phyloP scores from a whole-genome alignment of 2,797 vertebrate species.

The Chaetophractus vellerosus region DNA sequence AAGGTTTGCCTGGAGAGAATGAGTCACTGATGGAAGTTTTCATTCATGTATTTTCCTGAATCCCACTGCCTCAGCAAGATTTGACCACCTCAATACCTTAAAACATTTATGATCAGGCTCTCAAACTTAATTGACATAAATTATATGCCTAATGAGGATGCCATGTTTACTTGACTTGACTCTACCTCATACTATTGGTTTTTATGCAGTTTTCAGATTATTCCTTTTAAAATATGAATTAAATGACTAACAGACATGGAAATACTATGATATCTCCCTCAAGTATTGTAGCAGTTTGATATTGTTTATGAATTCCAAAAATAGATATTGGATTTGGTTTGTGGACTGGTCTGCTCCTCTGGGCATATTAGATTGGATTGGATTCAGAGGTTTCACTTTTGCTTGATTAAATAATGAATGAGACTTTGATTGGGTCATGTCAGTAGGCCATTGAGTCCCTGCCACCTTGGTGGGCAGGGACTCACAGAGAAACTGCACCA shows the following conservation, averaged over 20 bases:
- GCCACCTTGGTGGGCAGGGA: too few species aligned
- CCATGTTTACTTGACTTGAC: rapidly evolving
- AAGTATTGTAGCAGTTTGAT: too few species aligned
- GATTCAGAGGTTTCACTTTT: too few species aligned
- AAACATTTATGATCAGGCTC: not conserved
- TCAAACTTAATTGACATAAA: not conserved
- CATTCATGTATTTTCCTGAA: not conserved
- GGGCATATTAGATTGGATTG: too few species aligned
- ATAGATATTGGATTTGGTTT: too few species aligned
- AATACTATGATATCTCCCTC: not conserved
- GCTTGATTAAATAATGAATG: too few species aligned
- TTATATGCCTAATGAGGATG: not conserved
- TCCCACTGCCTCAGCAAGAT: not conserved
- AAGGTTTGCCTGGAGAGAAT: not conserved
- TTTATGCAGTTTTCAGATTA: not conserved
- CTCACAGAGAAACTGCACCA: too few species aligned
- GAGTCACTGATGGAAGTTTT: not conserved
- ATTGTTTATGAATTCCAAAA: too few species aligned
- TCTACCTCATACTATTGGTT: not conserved
- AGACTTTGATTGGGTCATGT: too few species aligned
- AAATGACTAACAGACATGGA: not conserved
- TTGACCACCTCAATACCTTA: not conserved
- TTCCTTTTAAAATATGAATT: not conserved
- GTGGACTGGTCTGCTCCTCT: too few species aligned
- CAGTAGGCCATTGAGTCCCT: too few species aligned